Percentiles rank a stretch among this genome's conserved stretches.
phyloP scores from a whole-genome alignment of 2,888 invertebrate species.

The Operophtera brumata region DNA sequence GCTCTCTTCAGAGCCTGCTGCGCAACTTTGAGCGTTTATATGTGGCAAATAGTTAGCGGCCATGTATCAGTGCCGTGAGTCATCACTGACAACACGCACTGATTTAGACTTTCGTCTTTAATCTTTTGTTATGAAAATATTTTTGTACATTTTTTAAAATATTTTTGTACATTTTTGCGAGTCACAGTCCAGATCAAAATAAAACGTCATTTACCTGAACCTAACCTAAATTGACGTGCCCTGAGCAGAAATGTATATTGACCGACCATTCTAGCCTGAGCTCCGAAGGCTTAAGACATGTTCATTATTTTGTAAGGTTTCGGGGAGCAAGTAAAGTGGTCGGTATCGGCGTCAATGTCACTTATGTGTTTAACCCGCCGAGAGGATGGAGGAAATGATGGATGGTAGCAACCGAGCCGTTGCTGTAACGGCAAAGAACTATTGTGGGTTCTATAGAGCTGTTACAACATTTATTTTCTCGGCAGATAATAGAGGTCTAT shows the following conservation, averaged over 20 bases:
- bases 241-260: conserved; percentile 55
- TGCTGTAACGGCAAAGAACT: conserved; percentile 58
- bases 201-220: conserved; percentile 68
- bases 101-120: too few species aligned
- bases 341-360: conserved; percentile 75
- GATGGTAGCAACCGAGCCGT: conserved; percentile 69
- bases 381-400: conserved; percentile 80
- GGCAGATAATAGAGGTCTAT: too few species aligned
- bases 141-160: conserved; percentile 25
- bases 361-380: conserved; percentile 80
- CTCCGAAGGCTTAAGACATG: conserved; percentile 41
- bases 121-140: conserved; percentile 3
- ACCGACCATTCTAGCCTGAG: conserved; percentile 51
- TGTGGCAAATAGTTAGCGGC: too few species aligned
- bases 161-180: conserved; percentile 47
- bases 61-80: too few species aligned
- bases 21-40: too few species aligned
- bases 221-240: conserved; percentile 64
- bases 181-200: conserved; percentile 63
- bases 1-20: too few species aligned
- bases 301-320: conserved; percentile 37
- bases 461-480: conserved; percentile 28
- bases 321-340: conserved; percentile 55
- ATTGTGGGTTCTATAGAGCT: conserved; percentile 51
- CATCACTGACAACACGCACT: too few species aligned